Conservation (phyloP, 2,888 invertebrate species). For the Glyphotaelius pellucidus region DNA sequence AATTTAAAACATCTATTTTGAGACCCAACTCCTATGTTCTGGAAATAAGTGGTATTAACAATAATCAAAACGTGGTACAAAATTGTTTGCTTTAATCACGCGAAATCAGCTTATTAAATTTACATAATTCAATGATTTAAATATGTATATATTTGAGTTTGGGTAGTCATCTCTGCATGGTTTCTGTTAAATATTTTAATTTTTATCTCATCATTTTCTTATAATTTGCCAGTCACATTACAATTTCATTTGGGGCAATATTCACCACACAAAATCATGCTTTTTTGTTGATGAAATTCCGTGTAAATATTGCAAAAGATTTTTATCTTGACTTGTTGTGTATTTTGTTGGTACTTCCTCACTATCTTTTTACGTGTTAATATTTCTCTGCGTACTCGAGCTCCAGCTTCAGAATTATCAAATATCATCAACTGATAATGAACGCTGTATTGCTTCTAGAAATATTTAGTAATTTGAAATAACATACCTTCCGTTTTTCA, state of each 20-base stretch:
- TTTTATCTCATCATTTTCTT: not conserved
- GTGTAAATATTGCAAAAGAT: not conserved
- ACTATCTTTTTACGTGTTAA: not conserved
- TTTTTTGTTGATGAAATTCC: not conserved
- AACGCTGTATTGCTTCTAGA: not conserved
- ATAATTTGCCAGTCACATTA: not conserved
- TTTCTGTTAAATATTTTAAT: not conserved
- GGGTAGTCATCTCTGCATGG: not conserved
- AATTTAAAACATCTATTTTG: not conserved
- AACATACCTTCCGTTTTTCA: not conserved
- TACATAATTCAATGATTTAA: not conserved
- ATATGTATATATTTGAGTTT: not conserved
- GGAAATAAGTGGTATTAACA: not conserved
- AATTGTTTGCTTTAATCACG: not conserved
- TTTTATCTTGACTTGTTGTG: not conserved
- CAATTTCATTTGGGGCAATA: not conserved
- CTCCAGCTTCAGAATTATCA: not conserved
- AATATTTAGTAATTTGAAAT: not conserved
- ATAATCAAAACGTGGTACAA: not conserved
- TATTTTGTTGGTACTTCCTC: not conserved
- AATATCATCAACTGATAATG: not conserved
- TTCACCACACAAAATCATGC: not conserved
- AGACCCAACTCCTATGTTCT: not conserved
- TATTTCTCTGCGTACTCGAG: not conserved
- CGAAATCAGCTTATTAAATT: not conserved